Percentiles rank a stretch among this genome's conserved stretches.
Conservation (phyloP, 2,797 vertebrate species). For the Rhinogobio ventralis region DNA sequence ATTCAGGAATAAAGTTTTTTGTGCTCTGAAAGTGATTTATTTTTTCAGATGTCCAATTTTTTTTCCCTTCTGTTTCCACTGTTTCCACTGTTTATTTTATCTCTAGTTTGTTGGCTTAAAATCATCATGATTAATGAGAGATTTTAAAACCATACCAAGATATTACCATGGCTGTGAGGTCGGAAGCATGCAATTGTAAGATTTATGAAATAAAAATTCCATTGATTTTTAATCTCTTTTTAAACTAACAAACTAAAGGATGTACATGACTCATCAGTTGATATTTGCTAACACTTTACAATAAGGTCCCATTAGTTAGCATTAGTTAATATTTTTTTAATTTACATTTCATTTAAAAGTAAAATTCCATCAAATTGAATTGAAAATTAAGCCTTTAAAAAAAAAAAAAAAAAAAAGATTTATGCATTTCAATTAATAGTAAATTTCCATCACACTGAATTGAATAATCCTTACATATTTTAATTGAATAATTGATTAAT, state of each 20-base stretch:
- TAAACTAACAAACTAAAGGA: not conserved
- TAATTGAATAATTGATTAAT: no score
- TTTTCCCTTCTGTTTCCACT: not conserved
- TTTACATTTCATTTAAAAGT: no score
- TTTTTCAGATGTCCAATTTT: not conserved
- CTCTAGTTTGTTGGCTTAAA: not conserved
- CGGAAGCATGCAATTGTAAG: not conserved
- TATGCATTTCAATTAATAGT: no score
- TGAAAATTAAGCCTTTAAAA: no score
- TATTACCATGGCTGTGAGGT: not conserved
- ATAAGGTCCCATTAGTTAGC: no score
- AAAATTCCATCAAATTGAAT: no score
- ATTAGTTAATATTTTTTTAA: no score
- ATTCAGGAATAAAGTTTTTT: conserved; percentile 16
- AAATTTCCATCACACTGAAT: no score
- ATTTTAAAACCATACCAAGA: not conserved
- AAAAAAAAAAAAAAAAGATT: no score
- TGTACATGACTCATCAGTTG: no score
- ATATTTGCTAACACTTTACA: not conserved
- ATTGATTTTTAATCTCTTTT: no score
- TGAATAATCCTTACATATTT: no score
- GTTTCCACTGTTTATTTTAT: not conserved
- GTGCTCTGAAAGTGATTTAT: not conserved
- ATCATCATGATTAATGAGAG: not conserved
- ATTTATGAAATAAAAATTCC: not conserved